Conservation (phyloP, 2,797 vertebrate species). For the Coreius guichenoti region DNA sequence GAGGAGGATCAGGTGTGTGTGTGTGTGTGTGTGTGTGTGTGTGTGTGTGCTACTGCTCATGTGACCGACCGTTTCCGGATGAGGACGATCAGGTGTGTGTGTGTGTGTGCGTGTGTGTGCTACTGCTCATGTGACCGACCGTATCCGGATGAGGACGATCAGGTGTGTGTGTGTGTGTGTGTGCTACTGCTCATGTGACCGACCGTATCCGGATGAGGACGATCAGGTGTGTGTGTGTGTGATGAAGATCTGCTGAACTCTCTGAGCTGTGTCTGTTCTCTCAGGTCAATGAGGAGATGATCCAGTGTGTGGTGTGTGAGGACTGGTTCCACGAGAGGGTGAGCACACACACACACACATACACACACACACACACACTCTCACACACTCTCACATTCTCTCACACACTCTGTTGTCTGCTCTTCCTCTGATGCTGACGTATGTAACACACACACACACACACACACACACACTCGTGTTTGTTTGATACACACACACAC, state of each 20-base stretch:
- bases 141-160: conserved; percentile 90
- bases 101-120: conserved; percentile 57
- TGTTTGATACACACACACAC: no score
- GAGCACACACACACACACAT: conserved; percentile 61
- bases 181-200: conserved; percentile 89
- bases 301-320: conserved; percentile 95
- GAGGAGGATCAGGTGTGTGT: conserved; percentile 85
- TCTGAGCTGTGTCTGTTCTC: conserved; percentile 31
- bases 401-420: no score
- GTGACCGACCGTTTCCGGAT: conserved; percentile 93
- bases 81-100: conserved; percentile 87
- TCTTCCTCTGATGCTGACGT: no score
- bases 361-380: conserved; percentile 38
- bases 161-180: conserved; percentile 73
- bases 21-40: conserved; percentile 12
- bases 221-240: conserved; percentile 81
- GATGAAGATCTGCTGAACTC: neutral
- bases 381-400: no score
- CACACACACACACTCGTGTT: no score
- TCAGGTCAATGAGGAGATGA: conserved; percentile 95
- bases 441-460: no score
- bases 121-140: conserved; percentile 93
- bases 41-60: conserved; percentile 92
- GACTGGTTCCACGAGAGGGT: conserved; percentile 97
- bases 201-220: conserved; percentile 92